Base-by-base conservation (phyloP, 2,113 vertebrate species). In the Rhabdomys dilectus region DNA sequence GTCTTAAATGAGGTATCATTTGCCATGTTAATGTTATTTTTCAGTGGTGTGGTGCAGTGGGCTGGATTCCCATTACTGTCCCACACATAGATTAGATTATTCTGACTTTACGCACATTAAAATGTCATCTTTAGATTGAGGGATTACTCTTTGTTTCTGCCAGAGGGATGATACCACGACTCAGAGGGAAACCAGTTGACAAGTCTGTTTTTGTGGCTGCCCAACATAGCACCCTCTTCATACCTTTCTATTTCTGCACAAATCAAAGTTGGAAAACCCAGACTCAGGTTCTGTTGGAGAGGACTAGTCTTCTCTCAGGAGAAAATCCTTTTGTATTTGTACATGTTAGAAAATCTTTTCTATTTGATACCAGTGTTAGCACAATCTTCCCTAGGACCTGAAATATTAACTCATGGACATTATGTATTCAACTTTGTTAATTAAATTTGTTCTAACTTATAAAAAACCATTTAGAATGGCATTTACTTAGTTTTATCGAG, bases 31-130 rank as follows among this genome's bases (percentile, higher is more conserved):
- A 6, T 60, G 66, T 16, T 75, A 72, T 13, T 7, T 86, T 88
- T 88, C 36, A 39, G 68, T 45, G 42, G 60, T 75, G 10, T 80
- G 29, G 68, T 96, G 45, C 88, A 91, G 2, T 88, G 31, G 93
- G 15, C 4, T 89, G 48, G 56, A 75, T 91, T 89, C 70, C 81
- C 19, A 90, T 88, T 84, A 58, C 51, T 36, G 58, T 17, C 16
- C 21, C 26, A 77, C 85, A 80, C 24, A 24, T 42, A 80, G 89
- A 66, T 95, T 90, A 94, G 42, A 58, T 6, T 3, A 78, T 53
- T 94, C 0, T 94, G 6, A 90, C 81, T 93, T 96, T 42, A 39
- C 92, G 96, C 96, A 16, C 42, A 72, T 88, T 77, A 92, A 89
- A 96, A 75, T 72, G 36, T 51, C 22, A 36, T 88, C 39, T 94